Evolutionary conservation across 2,888 invertebrate species (phyloP).

Genomic region (Adineta ricciae): DNA sequence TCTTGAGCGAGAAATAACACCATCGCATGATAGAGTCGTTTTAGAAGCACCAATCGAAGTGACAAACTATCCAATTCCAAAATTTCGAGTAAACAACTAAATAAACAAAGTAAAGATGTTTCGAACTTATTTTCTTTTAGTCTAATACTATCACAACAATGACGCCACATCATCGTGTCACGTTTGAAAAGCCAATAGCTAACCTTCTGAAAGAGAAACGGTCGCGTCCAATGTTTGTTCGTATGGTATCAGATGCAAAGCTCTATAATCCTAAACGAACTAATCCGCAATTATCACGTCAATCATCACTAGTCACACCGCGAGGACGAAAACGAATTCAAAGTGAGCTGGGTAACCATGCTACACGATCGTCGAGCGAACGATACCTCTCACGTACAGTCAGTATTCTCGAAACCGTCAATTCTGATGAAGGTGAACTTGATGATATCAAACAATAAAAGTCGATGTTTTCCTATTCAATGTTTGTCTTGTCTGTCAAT

Average conservation of each 20-base stretch:
- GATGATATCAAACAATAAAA: not conserved
- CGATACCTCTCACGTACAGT: slow-evolving; percentile 9
- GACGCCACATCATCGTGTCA: not conserved
- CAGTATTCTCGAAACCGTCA: not conserved
- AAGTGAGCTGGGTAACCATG: not conserved
- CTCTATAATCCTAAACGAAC: not conserved
- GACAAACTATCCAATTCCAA: not conserved
- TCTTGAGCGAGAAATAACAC: not conserved
- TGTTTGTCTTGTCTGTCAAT: not conserved
- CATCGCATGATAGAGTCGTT: not conserved
- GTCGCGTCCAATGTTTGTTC: not conserved
- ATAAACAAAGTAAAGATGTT: not conserved
- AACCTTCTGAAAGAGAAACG: not conserved
- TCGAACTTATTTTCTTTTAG: not conserved
- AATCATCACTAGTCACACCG: not conserved
- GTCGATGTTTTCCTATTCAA: not conserved
- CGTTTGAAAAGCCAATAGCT: slow-evolving; percentile 2
- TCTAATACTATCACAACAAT: not conserved
- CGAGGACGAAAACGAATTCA: not conserved
- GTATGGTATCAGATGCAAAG: slow-evolving; percentile 17
- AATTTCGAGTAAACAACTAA: not conserved
- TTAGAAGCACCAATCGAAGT: not conserved
- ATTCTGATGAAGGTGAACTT: slow-evolving; percentile 2
- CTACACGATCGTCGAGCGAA: not conserved
- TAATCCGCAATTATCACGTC: not conserved